Evolutionary conservation across 2,888 invertebrate genomes (phyloP), one percentile per base, ranked within the genome.

Genomic region (Euproctis similis): DNA sequence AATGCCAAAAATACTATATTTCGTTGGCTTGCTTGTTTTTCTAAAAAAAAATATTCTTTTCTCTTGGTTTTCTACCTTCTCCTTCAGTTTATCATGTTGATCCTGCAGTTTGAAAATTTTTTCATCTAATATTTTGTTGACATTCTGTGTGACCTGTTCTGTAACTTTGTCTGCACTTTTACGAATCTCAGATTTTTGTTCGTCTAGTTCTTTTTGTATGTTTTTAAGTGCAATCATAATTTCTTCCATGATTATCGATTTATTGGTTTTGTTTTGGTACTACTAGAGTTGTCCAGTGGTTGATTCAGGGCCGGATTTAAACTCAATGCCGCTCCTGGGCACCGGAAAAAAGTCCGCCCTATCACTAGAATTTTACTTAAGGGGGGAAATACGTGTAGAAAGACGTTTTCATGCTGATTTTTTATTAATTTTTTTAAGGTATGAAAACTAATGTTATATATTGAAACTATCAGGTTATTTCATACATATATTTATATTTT

Each of bases 131-230:
- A 43, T 41, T 13, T 40, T 49, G 25, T 37, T 51, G 23, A 34
- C 68, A 38, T 56, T 58, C 42, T 53, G 75, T 31, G 77, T 85
- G 34, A 73, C 82, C 24, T 57, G 30, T 50, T 59, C 34, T 58
- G 70, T 29, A 39, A 42, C 29, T 38, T 38, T 13, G 29, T 35
- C 24, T 37, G 30, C 8, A 27, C 20, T 12, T 47, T 55, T 27
- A 20, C 42, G 17, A 32, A 45, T 20, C 44, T 54, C 12, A 46
- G 23, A 7, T 23, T 23, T 23, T 50, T 12, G 41, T 52, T 11
- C 70, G 73, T 38, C 21, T 21, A 17, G 17, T 24, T 22, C 12
- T 10, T 17, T 17, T 17, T 17, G 25, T 10, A 14, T 25, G 11
- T 17, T 25, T 9, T 25, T 11, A 6, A 18, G 12, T 8, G 18